Base-by-base conservation (phyloP, 2,113 vertebrate species). In the Muscicapa adusta region DNA sequence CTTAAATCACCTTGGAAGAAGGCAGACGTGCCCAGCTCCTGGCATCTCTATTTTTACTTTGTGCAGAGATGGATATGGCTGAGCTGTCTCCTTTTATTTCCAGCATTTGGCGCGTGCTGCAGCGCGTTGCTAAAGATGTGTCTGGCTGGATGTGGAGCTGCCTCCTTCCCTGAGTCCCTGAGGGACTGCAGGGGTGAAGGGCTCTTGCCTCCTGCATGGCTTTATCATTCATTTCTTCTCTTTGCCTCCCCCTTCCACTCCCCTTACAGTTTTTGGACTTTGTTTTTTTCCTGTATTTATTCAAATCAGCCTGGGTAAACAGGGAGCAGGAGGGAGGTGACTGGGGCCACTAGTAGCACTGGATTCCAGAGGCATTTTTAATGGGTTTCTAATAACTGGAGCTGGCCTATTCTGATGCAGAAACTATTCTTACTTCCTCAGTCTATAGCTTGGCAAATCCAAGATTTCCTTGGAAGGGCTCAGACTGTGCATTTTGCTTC, bases 61-160 rank as follows among this genome's bases (percentile, higher is more conserved):
- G 9, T 85, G 75, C 85, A 56, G 81, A 61, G 91, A 89, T 94
- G 85, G 91, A 89, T 92, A 43, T 20, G 84, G 48, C 96, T 80
- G 90, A 94, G 76, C 94, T 88, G 95, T 94, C 94, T 86, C 67
- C 78, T 91, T 93, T 83, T 65, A 73, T 93, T 95, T 82, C 78
- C 91, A 81, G 79, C 19, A 0, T n/a, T 95, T 80, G 91, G 84
- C 45, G 2, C 3, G 13, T 67, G 77, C 89, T 70, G 91, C 5
- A 29, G 90, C 0, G 1, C 2, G 0, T 61, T 79, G 88, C 92
- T 96, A 2, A 67, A 36, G 94, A 77, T 65, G 89, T 40, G 78
- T 25, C 57, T 94, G 66, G 40, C 75, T 91, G 95, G 75, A 73
- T 83, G 92, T 0, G 1, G 34, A 75, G 77, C 91, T 81, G 73